Base-by-base conservation (phyloP, 2,888 invertebrate genomes). In the Drosophila algonquin region DNA sequence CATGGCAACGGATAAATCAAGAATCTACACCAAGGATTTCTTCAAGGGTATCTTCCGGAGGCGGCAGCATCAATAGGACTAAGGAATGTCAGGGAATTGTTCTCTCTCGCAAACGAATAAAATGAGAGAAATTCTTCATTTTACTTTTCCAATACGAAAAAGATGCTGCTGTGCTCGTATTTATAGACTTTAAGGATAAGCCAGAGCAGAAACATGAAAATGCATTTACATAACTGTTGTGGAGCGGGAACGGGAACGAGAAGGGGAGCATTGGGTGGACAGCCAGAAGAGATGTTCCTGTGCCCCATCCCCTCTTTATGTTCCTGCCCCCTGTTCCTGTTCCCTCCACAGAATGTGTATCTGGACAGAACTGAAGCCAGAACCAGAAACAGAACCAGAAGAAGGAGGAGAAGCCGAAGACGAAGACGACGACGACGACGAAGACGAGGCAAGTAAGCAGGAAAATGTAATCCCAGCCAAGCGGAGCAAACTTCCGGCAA, bases 401-500 rank as follows among this genome's bases (percentile, higher is more conserved):
- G 73, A 60, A 62, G 63, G 73, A 77, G 77, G 79, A 5, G 12
- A 6, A 40, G 40, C 2, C 12, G 74, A 69, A 68, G 67, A 74
- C n/a, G n/a, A n/a, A n/a, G n/a, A n/a, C 80, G 80, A 86, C 82
- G 84, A 82, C 30, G 8, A 30, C 1, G 8, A 2, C 30, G 30
- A 85, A 85, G 40, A 10, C 40, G 1, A 40, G 40, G 14, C 40
- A 76, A 69, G 71, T 63, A 76, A 81, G 81, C 86, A 84, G 86
- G 86, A 86, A 85, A 85, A 86, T 85, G 85, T 85, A 85, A 85
- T 84, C 85, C 81, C 84, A 86, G 81, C 82, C 87, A 82, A 86
- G 85, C 87, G 87, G 81, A 85, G 87, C 82, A 79, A 73, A 85
- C 85, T 84, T 86, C 85, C 85, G 84, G 86, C 82, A 82, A 85